Evolutionary conservation across 2,797 vertebrate genomes (phyloP).

Genomic region (Alcedo atthis): DNA sequence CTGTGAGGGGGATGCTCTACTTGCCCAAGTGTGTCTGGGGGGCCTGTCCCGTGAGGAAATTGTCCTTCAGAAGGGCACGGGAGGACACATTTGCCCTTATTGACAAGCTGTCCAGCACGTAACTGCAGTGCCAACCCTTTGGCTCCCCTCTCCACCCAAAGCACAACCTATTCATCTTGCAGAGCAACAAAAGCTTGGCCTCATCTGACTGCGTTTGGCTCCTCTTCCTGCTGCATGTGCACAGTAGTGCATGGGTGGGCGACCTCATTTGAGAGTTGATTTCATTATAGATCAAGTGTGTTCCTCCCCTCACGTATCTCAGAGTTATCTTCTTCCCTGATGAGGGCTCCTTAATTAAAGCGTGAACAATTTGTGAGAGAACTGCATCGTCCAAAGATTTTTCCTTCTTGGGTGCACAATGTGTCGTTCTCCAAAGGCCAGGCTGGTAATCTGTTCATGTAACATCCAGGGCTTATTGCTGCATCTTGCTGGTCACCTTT

Average conservation of each 20-base stretch:
- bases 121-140: neutral
- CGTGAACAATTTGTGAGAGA: conserved; percentile 13
- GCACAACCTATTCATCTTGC: neutral
- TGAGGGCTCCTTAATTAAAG: conserved; percentile 53
- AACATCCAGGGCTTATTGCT: neutral
- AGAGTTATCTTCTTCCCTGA: conserved; percentile 14
- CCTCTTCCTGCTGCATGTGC: neutral
- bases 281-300: conserved; percentile 42
- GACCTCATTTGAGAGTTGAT: conserved; percentile 52
- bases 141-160: neutral
- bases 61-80: neutral
- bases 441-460: neutral
- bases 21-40: neutral
- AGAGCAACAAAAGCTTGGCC: conserved; percentile 10
- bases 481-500: neutral
- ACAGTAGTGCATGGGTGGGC: conserved; percentile 10
- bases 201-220: neutral
- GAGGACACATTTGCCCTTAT: conserved; percentile 1
- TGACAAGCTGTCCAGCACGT: neutral
- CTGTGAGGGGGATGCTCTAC: neutral
- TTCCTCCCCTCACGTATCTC: neutral
- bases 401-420: neutral
- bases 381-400: neutral
- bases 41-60: neutral
- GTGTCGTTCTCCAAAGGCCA: neutral